These are phyloP conservation scores for Macrochelys suwanniensis DNA, from an alignment of 2,797 vertebrate genomes.

Conservation along the genomic window DNA sequence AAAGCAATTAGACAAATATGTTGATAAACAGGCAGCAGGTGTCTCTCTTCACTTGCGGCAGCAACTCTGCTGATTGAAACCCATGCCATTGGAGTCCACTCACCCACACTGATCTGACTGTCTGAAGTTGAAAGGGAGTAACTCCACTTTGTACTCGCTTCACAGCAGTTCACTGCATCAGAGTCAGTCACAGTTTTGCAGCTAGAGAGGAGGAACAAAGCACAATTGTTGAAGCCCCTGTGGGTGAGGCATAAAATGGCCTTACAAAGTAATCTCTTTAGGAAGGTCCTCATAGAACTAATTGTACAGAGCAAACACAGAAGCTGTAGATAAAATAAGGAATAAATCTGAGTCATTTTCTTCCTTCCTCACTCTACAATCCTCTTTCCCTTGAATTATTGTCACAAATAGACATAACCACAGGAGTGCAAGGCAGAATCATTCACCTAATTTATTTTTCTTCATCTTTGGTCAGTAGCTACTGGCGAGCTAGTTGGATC, in stretches of 20 bases:
- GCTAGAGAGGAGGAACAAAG: slow-evolving; percentile 37
- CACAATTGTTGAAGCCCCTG: slow-evolving; percentile 21
- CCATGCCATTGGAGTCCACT: slow-evolving; percentile 35
- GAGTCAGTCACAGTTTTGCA: background rate
- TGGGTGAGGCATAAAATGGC: background rate
- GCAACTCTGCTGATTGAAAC: slow-evolving; percentile 7
- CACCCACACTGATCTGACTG: slow-evolving; percentile 41
- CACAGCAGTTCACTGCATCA: background rate
- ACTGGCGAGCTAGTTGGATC: background rate
- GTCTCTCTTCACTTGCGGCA: background rate
- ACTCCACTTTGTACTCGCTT: slow-evolving; percentile 40
- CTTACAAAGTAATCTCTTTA: slow-evolving; percentile 56
- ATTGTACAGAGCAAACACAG: slow-evolving; percentile 25
- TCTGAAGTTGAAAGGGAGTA: slow-evolving; percentile 29
- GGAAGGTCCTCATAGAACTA: slow-evolving; percentile 12
- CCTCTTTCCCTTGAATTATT: slow-evolving; percentile 18
- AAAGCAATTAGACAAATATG: slow-evolving; percentile 1
- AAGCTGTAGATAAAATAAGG: slow-evolving; percentile 22
- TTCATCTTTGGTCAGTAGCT: slow-evolving; percentile 17
- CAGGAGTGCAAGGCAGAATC: slow-evolving; percentile 1
- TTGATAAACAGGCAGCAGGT: background rate
- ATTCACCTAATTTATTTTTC: background rate
- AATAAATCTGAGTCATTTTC: background rate
- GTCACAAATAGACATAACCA: slow-evolving; percentile 30
- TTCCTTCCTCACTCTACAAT: background rate